These are phyloP conservation scores for Dendronephthya gigantea DNA, from an alignment of 64 coral and sea anemone genomes.

Conservation along the genomic window DNA sequence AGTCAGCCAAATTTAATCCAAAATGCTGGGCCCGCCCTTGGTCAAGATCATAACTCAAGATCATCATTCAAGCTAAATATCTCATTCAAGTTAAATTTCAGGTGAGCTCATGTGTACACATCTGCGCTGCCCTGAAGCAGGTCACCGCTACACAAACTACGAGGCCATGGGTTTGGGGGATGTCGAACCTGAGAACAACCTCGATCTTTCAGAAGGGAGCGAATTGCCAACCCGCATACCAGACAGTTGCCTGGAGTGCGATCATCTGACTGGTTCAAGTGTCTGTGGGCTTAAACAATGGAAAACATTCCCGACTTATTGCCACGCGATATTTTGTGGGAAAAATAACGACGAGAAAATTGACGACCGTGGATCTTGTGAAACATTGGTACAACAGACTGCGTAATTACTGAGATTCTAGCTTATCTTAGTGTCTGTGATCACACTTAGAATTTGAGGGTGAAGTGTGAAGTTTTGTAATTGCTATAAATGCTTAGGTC, in stretches of 20 bases:
- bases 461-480: too few species aligned
- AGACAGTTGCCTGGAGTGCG: neutral
- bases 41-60: neutral
- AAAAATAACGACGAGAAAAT: neutral
- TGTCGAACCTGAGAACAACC: neutral
- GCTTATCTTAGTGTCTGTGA: too few species aligned
- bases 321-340: slow-evolving; percentile 10
- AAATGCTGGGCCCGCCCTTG: neutral
- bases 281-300: neutral
- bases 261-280: neutral
- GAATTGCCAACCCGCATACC: neutral
- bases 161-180: neutral
- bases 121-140: neutral
- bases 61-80: neutral
- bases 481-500: too few species aligned
- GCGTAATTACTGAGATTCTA: neutral
- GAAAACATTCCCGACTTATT: neutral
- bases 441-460: too few species aligned
- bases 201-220: neutral
- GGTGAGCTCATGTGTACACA: neutral
- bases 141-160: slow-evolving; percentile 2
- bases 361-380: neutral
- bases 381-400: neutral
- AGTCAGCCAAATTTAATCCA: too few species aligned
- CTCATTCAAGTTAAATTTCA: neutral